A percentile compares a stretch with the other conserved stretches of the same genome.
Evolutionary conservation across 2,113 vertebrate species (phyloP).

Genomic region (Gymnorhina tibicen): DNA sequence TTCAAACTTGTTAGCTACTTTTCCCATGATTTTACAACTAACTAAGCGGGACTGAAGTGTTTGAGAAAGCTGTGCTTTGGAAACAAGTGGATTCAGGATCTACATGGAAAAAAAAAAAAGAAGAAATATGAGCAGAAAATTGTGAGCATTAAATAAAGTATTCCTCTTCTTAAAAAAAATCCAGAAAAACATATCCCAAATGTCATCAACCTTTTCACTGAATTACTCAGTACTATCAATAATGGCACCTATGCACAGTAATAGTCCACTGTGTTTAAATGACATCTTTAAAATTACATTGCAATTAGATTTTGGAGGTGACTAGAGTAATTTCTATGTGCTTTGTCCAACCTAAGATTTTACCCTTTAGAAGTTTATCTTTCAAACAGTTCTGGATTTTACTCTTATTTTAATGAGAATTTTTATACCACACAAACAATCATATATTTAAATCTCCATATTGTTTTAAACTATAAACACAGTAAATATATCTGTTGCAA

Average conservation of each 20-base stretch:
- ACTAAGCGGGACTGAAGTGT: constrained; percentile 86
- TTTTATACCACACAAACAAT: not conserved
- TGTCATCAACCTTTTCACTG: not conserved
- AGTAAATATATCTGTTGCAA: not conserved
- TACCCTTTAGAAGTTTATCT: not conserved
- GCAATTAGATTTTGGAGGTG: not conserved
- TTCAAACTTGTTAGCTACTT: constrained; percentile 90
- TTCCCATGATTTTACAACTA: constrained; percentile 92
- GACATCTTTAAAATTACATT: not conserved
- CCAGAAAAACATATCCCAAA: not conserved
- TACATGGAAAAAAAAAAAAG: constrained; percentile 48
- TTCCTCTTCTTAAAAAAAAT: not conserved
- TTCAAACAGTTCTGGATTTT: not conserved
- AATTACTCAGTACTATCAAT: not conserved
- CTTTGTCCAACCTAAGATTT: not conserved
- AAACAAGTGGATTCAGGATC: constrained; percentile 90
- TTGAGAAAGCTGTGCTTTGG: constrained; percentile 89
- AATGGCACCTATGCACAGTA: not conserved
- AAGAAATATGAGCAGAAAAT: not conserved
- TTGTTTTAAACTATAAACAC: not conserved
- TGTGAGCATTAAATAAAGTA: not conserved
- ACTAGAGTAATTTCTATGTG: not conserved
- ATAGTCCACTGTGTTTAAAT: not conserved
- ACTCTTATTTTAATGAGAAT: not conserved
- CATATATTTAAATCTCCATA: not conserved